A percentile compares a stretch with the other conserved stretches of the same genome.
Conservation (phyloP, 2,888 invertebrate genomes). For the Synanthedon formicaeformis region DNA sequence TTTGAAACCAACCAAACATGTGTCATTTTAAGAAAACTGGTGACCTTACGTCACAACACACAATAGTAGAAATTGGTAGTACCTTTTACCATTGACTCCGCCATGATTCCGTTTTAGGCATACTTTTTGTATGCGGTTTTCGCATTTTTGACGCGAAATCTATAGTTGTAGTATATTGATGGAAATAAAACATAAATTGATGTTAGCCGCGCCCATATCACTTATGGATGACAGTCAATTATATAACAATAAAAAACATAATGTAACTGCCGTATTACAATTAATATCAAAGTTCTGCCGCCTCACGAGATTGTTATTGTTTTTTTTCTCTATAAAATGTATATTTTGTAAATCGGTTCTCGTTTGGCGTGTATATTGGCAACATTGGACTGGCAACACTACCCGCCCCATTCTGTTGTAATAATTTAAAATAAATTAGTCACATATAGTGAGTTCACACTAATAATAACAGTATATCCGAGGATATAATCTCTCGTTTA, state of each 20-base stretch:
- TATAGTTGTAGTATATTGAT: background rate
- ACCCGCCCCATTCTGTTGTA: slow-evolving; percentile 29
- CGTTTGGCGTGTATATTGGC: slow-evolving; percentile 4
- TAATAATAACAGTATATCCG: slow-evolving; percentile 40
- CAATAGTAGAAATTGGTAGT: no score
- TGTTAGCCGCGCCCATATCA: slow-evolving; percentile 47
- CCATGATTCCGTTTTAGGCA: no score
- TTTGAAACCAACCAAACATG: no score
- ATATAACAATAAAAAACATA: slow-evolving; percentile 24
- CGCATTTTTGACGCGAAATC: no score
- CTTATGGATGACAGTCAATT: slow-evolving; percentile 58
- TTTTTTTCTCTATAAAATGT: no score
- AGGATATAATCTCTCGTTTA: slow-evolving; percentile 47
- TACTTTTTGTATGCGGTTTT: no score
- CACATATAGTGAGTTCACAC: slow-evolving; percentile 20
- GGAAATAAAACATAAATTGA: background rate
- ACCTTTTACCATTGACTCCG: no score
- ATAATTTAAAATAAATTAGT: slow-evolving; percentile 38
- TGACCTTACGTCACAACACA: no score
- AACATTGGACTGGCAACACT: slow-evolving; percentile 38
- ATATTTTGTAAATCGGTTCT: slow-evolving; percentile 12
- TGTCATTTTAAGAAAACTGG: no score
- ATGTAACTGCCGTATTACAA: slow-evolving; percentile 24
- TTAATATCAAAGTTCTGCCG: background rate
- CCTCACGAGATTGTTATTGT: no score